Conservation (phyloP, 1,140 invertebrate species). For the Drosophila chauvacae region DNA sequence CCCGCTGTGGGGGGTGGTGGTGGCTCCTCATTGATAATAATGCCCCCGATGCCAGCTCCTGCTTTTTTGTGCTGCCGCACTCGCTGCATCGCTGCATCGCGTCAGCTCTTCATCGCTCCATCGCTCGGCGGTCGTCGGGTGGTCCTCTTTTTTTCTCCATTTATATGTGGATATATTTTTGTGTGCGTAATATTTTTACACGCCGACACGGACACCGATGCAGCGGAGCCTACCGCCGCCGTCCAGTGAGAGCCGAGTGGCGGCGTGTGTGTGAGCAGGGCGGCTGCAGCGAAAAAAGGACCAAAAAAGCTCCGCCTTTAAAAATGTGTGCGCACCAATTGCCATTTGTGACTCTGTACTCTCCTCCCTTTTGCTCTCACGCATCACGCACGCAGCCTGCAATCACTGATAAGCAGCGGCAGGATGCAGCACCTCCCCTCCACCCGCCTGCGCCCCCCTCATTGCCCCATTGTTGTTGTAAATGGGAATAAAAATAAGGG, state of each 20-base stretch:
- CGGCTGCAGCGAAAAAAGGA: conserved; percentile 73
- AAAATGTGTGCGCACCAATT: conserved; percentile 83
- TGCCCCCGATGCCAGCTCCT: conserved; percentile 43
- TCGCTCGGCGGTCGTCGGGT: conserved; percentile 56
- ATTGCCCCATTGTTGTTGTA: conserved; percentile 56
- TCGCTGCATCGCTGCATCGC: conserved; percentile 21
- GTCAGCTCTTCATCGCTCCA: conserved; percentile 27
- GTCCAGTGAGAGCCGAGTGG: conserved; percentile 66
- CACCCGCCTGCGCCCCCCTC: neutral
- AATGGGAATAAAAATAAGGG: conserved; percentile 54
- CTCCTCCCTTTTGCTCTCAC: conserved; percentile 80
- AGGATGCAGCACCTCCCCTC: conserved; percentile 37
- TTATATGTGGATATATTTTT: conserved; percentile 40
- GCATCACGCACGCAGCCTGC: conserved; percentile 61
- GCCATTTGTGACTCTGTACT: conserved; percentile 79
- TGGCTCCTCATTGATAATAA: conserved; percentile 78
- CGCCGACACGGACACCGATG: conserved; percentile 47
- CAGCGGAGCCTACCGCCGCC: conserved; percentile 38
- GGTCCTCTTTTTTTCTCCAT: conserved; percentile 42
- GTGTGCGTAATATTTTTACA: conserved; percentile 82
- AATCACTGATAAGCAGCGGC: conserved; percentile 66
- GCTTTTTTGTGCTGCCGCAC: conserved; percentile 16
- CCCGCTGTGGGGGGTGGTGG: conserved; percentile 5
- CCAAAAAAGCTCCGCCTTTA: conserved; percentile 84
- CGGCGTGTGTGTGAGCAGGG: conserved; percentile 57